A percentile compares a stretch with the other conserved stretches of the same genome.
Conservation (phyloP, 1,140 invertebrate species). For the Epicauta chinensis region DNA sequence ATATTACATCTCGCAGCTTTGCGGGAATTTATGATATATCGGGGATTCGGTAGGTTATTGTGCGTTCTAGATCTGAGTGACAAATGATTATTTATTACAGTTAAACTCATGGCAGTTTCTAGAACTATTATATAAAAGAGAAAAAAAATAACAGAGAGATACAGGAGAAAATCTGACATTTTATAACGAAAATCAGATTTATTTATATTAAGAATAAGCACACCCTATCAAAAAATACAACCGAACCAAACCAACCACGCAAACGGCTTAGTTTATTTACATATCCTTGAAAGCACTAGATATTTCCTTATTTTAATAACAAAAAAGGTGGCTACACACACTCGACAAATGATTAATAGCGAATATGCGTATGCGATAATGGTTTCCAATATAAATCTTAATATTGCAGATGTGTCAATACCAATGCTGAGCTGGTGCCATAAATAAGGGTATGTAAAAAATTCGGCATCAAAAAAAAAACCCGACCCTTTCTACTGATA, state of each 20-base stretch:
- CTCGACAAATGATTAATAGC: neutral
- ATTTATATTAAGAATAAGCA: too few species aligned
- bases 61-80: constrained; percentile 32
- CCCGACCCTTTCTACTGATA: neutral
- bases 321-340: neutral
- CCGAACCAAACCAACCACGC: too few species aligned
- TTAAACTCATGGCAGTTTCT: constrained; percentile 24
- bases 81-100: constrained; percentile 33
- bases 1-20: constrained; percentile 38
- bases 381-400: neutral
- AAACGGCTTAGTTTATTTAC: too few species aligned
- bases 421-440: neutral
- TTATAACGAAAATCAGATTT: too few species aligned
- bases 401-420: neutral
- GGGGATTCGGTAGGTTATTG: constrained; percentile 30
- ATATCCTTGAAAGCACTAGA: too few species aligned
- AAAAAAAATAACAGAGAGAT: neutral
- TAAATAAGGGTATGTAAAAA: neutral
- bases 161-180: too few species aligned
- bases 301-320: neutral
- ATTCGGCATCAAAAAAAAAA: too few species aligned
- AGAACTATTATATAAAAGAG: constrained; percentile 22
- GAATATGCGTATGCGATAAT: neutral
- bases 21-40: constrained; percentile 32
- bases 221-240: too few species aligned